A percentile compares a stretch with the other conserved stretches of the same genome.
These are phyloP conservation scores for Gambusia affinis DNA, from an alignment of 2,113 vertebrate genomes.

Conservation along the genomic window DNA sequence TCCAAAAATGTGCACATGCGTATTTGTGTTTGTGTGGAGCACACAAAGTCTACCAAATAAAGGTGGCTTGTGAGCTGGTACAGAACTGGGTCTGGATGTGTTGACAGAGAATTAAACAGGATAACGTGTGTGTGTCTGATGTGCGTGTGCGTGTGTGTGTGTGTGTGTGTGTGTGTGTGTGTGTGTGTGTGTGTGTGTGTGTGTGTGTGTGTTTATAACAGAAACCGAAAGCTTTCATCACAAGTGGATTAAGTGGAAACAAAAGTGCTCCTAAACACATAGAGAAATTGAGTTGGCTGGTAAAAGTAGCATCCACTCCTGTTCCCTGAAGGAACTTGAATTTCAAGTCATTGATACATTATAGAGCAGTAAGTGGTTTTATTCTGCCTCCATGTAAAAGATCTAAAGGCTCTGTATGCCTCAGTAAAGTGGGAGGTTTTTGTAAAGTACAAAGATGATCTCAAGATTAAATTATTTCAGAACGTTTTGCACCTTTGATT, in stretches of 20 bases:
- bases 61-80: slow-evolving; percentile 27
- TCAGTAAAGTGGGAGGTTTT: background rate
- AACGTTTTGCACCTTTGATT: background rate
- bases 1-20: slow-evolving; percentile 12
- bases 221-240: slow-evolving; percentile 6
- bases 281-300: slow-evolving; percentile 27
- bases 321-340: slow-evolving; percentile 18
- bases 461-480: background rate
- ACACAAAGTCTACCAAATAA: background rate
- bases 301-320: slow-evolving; percentile 38
- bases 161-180: background rate
- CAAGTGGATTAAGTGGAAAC: slow-evolving; percentile 52
- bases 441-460: background rate
- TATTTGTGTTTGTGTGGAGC: background rate
- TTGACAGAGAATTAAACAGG: slow-evolving; percentile 28
- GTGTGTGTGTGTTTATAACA: slow-evolving; percentile 4
- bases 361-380: slow-evolving; percentile 16
- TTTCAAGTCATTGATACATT: slow-evolving; percentile 35
- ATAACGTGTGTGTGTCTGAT: background rate
- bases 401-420: background rate
- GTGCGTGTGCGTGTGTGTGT: background rate
- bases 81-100: slow-evolving; percentile 24
- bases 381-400: slow-evolving; percentile 2
- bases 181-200: background rate
- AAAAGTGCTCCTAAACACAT: slow-evolving; percentile 40